Conservation (phyloP, 1,140 invertebrate genomes). For the Drosophila sulfurigaster region DNA sequence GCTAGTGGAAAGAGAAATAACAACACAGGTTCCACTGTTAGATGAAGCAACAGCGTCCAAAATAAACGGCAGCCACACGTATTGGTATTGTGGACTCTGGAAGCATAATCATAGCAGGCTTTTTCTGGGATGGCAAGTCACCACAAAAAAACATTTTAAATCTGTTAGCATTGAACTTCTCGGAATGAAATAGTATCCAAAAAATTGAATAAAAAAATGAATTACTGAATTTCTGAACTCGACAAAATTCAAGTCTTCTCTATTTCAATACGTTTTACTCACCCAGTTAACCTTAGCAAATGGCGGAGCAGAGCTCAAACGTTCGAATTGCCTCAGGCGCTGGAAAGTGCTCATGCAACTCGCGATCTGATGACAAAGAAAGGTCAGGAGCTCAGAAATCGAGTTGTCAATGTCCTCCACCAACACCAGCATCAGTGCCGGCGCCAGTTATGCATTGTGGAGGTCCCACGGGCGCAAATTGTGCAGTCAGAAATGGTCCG, state of each 20-base stretch:
- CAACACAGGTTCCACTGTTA: no score
- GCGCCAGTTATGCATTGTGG: not conserved
- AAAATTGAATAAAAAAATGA: slow-evolving; percentile 1
- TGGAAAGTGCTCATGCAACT: no score
- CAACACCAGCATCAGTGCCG: not conserved
- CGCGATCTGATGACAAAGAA: no score
- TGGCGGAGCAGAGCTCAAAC: not conserved
- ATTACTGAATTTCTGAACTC: not conserved
- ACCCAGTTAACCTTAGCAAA: no score
- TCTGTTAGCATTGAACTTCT: slow-evolving; percentile 7
- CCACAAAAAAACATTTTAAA: not conserved
- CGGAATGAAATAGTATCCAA: not conserved
- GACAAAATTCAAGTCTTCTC: not conserved
- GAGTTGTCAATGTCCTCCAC: not conserved
- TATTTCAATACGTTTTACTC: no score
- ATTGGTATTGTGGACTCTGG: no score
- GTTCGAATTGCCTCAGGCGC: not conserved
- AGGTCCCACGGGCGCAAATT: not conserved
- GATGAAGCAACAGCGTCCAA: no score
- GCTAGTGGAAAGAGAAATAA: no score
- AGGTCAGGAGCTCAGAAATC: not conserved
- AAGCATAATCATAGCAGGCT: not conserved
- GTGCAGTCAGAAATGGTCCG: not conserved
- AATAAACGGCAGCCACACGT: no score
- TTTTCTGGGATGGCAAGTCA: not conserved